Evolutionary conservation across 1,140 invertebrate species (phyloP), one percentile per base, ranked within the genome.

Genomic region (Papilio aristodemus): DNA sequence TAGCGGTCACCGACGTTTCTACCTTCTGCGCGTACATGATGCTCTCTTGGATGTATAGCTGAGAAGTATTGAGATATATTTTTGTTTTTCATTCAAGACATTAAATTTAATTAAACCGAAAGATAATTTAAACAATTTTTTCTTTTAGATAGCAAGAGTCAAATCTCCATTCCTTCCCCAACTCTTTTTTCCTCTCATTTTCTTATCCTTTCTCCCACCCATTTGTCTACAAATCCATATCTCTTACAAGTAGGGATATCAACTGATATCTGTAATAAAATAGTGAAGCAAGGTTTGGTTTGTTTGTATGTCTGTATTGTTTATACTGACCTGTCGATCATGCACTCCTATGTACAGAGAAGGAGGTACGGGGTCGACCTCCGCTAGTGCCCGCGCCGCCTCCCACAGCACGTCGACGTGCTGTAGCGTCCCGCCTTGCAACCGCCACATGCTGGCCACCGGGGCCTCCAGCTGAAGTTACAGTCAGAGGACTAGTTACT

Each of bases 301-400:
- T n/a, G n/a, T n/a, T n/a, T n/a, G n/a, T n/a, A 25, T 63, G 39
- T 63, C n/a, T 60, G 9, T 54, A 67, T 68, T 41, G 8, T 14
- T 39, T 9, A 1, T 13, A 58, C 71, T 73, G 70, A 94, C 93
- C 92, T 97, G 96, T 76, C 95, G 95, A 32, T 97, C 93, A 88
- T 98, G 96, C 91, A 96, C 95, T 46, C 97, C 97, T 38, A 98
- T 86, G 91, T 98, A 98, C 3, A 98, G 90, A 10, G 94, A 92
- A 0, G 96, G 96, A 54, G 90, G 87, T 58, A 89, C 70, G 58
- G 69, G 66, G 43, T 68, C 74, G 6, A 91, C 86, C 1, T 86
- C 77, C 13, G 89, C 79, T 72, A 91, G 73, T 73, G 90, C 93
- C 50, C 92, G 90, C 32, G 93, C 88, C 0, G 84, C 85, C 57